Evolutionary conservation across 2,888 invertebrate species (phyloP).

Genomic region (Ornithoptera alexandrae): DNA sequence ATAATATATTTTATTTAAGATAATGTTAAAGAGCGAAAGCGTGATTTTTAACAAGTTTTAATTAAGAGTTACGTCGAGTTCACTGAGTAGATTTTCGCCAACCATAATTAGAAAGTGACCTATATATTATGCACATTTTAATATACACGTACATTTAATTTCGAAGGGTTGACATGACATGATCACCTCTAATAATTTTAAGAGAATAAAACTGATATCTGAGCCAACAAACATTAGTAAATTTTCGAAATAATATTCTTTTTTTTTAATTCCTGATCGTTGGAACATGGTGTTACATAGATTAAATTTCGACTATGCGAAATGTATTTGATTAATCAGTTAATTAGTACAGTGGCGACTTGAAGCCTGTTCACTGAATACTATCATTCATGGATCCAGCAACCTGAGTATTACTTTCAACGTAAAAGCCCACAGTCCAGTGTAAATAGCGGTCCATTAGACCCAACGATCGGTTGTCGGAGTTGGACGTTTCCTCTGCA

Average conservation of each 20-base stretch:
- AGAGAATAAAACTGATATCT: too few species aligned
- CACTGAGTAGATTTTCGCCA: slow-evolving; percentile 17
- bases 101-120: slow-evolving; percentile 16
- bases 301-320: not conserved
- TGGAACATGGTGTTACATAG: too few species aligned
- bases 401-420: slow-evolving; percentile 45
- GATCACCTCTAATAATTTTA: too few species aligned
- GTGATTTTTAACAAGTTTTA: slow-evolving; percentile 22
- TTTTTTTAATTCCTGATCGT: too few species aligned
- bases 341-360: slow-evolving; percentile 17
- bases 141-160: not conserved
- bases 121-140: slow-evolving; percentile 10
- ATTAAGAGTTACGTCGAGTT: slow-evolving; percentile 24
- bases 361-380: slow-evolving; percentile 30
- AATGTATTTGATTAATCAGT: not conserved
- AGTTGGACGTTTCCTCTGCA: slow-evolving; percentile 57
- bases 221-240: too few species aligned
- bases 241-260: too few species aligned
- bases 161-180: not conserved
- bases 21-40: slow-evolving; percentile 20
- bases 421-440: slow-evolving; percentile 53
- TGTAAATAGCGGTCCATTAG: slow-evolving; percentile 68
- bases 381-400: slow-evolving; percentile 36
- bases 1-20: slow-evolving; percentile 23
- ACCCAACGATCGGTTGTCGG: slow-evolving; percentile 56